phyloP scores from a whole-genome alignment of 2,888 invertebrate species.

The Oscheius sp. region DNA sequence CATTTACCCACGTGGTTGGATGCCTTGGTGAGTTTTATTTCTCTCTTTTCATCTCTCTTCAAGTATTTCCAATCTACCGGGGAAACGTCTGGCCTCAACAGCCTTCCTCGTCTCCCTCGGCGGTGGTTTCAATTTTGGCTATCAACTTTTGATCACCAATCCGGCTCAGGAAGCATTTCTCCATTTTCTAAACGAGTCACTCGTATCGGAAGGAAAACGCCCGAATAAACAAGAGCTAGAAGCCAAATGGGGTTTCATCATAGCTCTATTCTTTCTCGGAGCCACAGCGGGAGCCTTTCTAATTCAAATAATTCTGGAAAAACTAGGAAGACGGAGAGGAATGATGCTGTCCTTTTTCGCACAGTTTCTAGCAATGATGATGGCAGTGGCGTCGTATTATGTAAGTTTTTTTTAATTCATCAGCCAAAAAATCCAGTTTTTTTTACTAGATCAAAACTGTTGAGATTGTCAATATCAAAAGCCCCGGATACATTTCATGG shows the following conservation, averaged over 20 bases:
- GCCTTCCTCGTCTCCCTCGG: constrained; percentile 33
- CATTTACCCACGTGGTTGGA: constrained; percentile 6
- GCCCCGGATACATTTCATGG: too few relatives aligned
- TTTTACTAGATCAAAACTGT: too few relatives aligned
- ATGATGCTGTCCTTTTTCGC: constrained; percentile 38
- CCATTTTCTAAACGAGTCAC: constrained; percentile 37
- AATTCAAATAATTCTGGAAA: constrained; percentile 32
- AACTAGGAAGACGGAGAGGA: constrained; percentile 45
- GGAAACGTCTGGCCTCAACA: neutral
- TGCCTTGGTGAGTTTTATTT: neutral
- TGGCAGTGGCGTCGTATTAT: constrained; percentile 39
- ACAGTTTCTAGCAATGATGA: constrained; percentile 33
- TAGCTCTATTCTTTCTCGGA: constrained; percentile 56
- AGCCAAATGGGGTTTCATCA: constrained; percentile 51
- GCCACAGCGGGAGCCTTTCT: constrained; percentile 49
- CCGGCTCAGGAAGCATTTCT: constrained; percentile 54
- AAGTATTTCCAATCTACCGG: neutral
- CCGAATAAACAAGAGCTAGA: constrained; percentile 8
- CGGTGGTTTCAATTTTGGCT: constrained; percentile 55
- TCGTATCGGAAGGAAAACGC: neutral
- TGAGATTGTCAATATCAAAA: neutral
- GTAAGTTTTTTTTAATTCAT: constrained; percentile 25
- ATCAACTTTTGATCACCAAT: constrained; percentile 58
- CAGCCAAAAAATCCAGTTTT: neutral
- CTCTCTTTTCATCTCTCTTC: too few relatives aligned